Evolutionary conservation across 1,140 invertebrate genomes (phyloP), one percentile per base, ranked within the genome.

Genomic region (Semibalanus balanoides): DNA sequence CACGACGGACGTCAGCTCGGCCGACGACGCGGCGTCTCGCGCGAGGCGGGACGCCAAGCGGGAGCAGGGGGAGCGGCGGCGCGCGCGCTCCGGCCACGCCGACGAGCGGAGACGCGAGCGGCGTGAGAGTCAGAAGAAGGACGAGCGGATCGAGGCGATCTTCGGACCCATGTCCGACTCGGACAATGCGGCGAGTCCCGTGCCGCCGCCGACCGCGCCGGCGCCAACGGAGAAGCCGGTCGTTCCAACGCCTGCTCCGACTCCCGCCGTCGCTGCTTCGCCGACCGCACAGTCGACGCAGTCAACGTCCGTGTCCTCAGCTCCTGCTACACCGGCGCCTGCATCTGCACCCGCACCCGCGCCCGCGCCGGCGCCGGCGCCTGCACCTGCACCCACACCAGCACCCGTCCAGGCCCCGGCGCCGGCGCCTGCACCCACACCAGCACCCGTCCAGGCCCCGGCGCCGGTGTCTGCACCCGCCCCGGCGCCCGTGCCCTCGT

Each of bases 131-230:
- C 70, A 72, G 28, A 72, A 28, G 28, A 72, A 72, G 70, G 70
- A 72, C 70, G 70, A 72, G 25, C 70, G 70, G 19, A 72, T 72
- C 70, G 70, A 72, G 28, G 70, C 70, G 3, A 72, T 72, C n/a
- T 72, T 72, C 70, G 70, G 70, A 0, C 70, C 70, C 19, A 72
- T 72, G 70, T 72, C 70, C 70, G 70, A 72, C 70, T 72, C 70
- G 3, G 70, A 72, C n/a, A 28, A 28, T 3, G 70, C n/a, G 3
- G 9, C 70, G 3, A 30, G 29, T 29, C n/a, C 28, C 3, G 70
- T 28, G 29, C 28, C 70, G n/a, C 70, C 70, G 9, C 11, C 28
- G 70, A 5, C 70, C 3, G 70, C 29, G 70, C 28, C 70, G 29
- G n/a, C n/a, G 9, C 7, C 70, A 0, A 19, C 25, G 7, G 70